phyloP scores from a whole-genome alignment of 92 coral and sea anemone genomes.

The Palythoa caribaeorum region DNA sequence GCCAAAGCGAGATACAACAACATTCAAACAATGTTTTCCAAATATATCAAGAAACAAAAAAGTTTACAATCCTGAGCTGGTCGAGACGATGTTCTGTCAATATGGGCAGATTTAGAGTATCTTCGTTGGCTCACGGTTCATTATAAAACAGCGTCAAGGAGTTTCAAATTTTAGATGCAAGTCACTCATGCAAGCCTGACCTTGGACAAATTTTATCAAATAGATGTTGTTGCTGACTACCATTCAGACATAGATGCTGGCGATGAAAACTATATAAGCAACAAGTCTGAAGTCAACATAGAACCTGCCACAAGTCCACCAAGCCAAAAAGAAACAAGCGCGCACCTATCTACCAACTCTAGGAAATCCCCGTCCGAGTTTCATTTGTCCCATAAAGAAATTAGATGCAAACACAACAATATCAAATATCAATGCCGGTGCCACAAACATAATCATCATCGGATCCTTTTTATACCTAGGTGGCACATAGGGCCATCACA shows the following conservation, averaged over 20 bases:
- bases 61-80: not conserved
- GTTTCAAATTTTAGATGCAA: constrained; percentile 3
- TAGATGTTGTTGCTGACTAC: not conserved
- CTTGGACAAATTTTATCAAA: not conserved
- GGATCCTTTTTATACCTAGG: no score
- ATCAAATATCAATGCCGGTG: no score
- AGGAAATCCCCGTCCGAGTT: not conserved
- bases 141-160: not conserved
- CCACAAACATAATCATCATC: no score
- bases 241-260: not conserved
- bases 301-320: not conserved
- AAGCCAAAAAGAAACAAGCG: not conserved
- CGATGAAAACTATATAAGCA: not conserved
- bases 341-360: constrained; percentile 1
- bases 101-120: not conserved
- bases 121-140: constrained; percentile 8
- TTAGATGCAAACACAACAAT: not conserved
- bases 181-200: not conserved
- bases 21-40: not conserved
- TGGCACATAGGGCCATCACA: no score
- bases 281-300: not conserved
- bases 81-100: not conserved
- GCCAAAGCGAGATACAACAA: not conserved
- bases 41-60: not conserved
- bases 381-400: not conserved